These are phyloP conservation scores for Mesorhabditis belari DNA, from an alignment of 2,888 invertebrate genomes.

Conservation along the genomic window DNA sequence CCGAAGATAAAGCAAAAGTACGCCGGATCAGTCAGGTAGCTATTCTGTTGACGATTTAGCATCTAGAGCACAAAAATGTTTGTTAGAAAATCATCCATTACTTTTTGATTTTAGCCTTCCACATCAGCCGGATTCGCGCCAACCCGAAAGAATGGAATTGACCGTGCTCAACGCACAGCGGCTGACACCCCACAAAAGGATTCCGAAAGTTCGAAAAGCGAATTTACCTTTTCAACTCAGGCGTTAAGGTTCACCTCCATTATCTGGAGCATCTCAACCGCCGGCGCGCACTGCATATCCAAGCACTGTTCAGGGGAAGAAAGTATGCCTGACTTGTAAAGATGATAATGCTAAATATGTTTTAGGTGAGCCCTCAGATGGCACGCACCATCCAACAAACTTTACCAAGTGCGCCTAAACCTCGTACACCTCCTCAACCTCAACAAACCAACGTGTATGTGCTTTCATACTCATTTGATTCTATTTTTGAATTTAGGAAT, in stretches of 20 bases:
- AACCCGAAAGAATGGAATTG: slow-evolving; percentile 19
- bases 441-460: too few relatives aligned
- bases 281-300: not conserved
- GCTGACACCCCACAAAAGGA: not conserved
- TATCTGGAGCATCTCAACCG: slow-evolving; percentile 1
- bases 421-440: not conserved
- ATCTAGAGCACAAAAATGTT: too few relatives aligned
- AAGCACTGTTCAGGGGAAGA: not conserved
- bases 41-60: too few relatives aligned
- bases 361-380: not conserved
- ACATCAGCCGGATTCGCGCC: slow-evolving; percentile 7
- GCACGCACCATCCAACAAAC: not conserved
- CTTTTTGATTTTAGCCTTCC: not conserved
- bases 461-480: not conserved
- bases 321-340: not conserved
- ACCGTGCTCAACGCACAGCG: slow-evolving; percentile 18
- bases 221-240: too few relatives aligned
- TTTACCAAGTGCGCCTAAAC: too few relatives aligned
- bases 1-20: slow-evolving; percentile 29
- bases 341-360: too few relatives aligned
- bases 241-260: not conserved
- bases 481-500: not conserved
- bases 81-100: too few relatives aligned
- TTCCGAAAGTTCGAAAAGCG: not conserved
- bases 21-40: slow-evolving; percentile 5